Base-by-base conservation (phyloP, 2,113 vertebrate species). In the Enhydra lutris region DNA sequence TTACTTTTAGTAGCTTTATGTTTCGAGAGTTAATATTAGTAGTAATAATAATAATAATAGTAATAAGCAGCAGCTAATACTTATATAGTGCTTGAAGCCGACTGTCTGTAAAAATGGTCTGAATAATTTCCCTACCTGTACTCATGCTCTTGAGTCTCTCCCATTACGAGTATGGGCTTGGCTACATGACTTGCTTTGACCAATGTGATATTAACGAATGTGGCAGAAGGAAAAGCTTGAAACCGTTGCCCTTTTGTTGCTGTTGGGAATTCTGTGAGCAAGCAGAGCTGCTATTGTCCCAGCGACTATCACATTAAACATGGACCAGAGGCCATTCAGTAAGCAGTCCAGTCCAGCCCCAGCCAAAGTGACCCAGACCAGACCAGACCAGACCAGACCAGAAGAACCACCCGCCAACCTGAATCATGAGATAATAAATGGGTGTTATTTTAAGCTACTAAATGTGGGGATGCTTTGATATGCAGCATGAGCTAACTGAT, bases 1-100 rank as follows among this genome's bases (percentile, higher is more conserved):
- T 79, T 97, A 84, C 93, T 91, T 94, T 93, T 39, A 84, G 79
- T 12, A 82, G 95, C 96, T 97, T 97, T 89, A 65, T 81, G 79
- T 94, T 86, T 71, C 55, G 81, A 83, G 69, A 91, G 84, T 86
- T 89, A 95, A 92, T 94, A 93, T 95, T 83, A 85, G 23, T 79
- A 76, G 71, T 42, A 93, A 52, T 95, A 96, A 82, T 57, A 93
- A 52, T 95, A 96, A 82, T 65, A 74, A 18, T 63, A 67, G 73
- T 92, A 79, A 55, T 67, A 97, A 95, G 90, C 20, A 97, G 71
- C 29, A 89, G 59, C 71, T 78, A 91, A 71, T 91, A 45, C 36
- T 82, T 65, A 20, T 2, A 36, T 2, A 36, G 69, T 36, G 23
- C 24, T 94, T 88, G 90, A 84, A 82, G 39, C 4, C 84, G 71